Evolutionary conservation across 2,113 vertebrate species (phyloP).

Genomic region (Stomatorhinus ivindoensis): DNA sequence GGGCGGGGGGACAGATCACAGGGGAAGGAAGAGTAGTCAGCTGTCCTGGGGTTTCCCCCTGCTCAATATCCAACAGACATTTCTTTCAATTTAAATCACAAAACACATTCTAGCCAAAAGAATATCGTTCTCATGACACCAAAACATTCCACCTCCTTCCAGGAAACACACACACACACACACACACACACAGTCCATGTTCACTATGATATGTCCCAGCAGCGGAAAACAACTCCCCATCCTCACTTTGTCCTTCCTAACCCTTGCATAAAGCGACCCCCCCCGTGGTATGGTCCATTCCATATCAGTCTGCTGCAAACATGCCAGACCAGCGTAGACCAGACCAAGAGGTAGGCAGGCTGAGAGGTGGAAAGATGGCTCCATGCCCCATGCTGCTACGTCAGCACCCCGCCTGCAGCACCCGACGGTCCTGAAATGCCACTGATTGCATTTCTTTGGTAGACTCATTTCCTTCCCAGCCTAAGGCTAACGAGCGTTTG

Average conservation of each 20-base stretch:
- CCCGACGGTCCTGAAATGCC: not conserved
- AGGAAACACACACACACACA: constrained; percentile 15
- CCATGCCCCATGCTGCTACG: not conserved
- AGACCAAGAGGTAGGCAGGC: not conserved
- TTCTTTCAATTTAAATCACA: constrained; percentile 1
- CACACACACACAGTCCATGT: not conserved
- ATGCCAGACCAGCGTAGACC: not conserved
- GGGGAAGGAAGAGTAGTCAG: constrained; percentile 1
- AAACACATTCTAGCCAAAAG: constrained; percentile 32
- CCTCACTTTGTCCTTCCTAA: not conserved
- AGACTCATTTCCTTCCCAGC: not conserved
- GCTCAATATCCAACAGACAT: constrained; percentile 29
- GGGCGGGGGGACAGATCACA: not conserved
- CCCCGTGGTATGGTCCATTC: not conserved
- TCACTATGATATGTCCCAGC: not conserved
- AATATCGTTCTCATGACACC: not conserved
- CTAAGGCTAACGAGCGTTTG: not conserved
- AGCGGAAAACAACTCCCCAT: not conserved
- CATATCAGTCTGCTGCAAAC: not conserved
- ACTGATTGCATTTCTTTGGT: not conserved
- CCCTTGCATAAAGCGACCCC: not conserved
- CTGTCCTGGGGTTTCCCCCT: not conserved
- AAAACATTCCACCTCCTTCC: not conserved
- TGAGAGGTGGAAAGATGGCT: not conserved
- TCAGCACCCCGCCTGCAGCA: not conserved